Conservation (phyloP, 1,140 invertebrate species). For the Ceratina calcarata region DNA sequence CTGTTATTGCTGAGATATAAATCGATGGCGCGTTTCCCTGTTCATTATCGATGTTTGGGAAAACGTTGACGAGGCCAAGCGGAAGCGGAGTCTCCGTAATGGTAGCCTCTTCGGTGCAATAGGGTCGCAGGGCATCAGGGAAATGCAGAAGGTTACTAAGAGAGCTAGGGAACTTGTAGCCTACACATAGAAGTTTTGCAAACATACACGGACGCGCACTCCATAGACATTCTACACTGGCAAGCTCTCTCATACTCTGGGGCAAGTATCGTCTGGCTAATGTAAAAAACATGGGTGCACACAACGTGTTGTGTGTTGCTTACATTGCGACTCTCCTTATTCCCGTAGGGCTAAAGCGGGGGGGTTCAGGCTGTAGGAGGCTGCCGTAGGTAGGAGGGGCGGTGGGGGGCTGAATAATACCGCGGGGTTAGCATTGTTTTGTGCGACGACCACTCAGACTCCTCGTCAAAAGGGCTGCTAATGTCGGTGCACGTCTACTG, state of each 20-base stretch:
- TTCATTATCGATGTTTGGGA: background rate
- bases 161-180: conserved; percentile 52
- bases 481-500: conserved; percentile 52
- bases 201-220: conserved; percentile 36
- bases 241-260: conserved; percentile 61
- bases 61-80: background rate
- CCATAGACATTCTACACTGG: conserved; percentile 56
- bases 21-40: background rate
- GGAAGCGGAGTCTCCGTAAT: background rate
- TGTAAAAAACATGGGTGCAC: conserved; percentile 77
- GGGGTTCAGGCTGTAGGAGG: conserved; percentile 37
- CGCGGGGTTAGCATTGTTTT: conserved; percentile 70
- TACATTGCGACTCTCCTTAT: conserved; percentile 72
- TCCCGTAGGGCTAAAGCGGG: conserved; percentile 65
- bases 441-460: conserved; percentile 70
- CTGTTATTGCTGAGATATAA: background rate
- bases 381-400: background rate
- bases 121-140: conserved; percentile 49
- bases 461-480: conserved; percentile 72
- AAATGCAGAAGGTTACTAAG: conserved; percentile 44
- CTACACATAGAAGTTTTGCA: conserved; percentile 47
- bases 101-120: conserved; percentile 25
- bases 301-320: conserved; percentile 71
- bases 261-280: conserved; percentile 78
- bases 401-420: conserved; percentile 44